Evolutionary conservation across 2,797 vertebrate genomes (phyloP), one percentile per base, ranked within the genome.

Genomic region (Lepilemur ruficaudatus): DNA sequence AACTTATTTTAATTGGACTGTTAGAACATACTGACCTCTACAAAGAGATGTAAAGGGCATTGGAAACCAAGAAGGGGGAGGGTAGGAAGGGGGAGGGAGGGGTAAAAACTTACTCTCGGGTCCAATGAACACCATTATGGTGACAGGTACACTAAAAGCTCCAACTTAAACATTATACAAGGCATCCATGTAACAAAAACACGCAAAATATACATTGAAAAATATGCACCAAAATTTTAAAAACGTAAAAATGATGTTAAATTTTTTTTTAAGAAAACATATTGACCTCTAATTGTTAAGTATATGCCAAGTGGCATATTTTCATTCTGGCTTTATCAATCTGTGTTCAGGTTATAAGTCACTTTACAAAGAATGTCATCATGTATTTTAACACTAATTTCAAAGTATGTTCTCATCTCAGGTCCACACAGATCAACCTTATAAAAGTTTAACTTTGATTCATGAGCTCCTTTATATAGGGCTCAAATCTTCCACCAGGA

Each of bases 391-490:
- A 65, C 30, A 41, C 17, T 38, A 4, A 83, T 89, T 81, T 95
- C 70, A 78, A 75, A 78, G 30, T 63, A 17, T 22, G 7, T 76
- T 75, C 57, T 91, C 38, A 79, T 59, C 69, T 22, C 59, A 3
- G 81, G 5, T 48, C 50, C 46, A 61, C 67, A 1, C 2, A 83
- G 86, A 92, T 94, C 63, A 69, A n/a, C 46, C 43, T 94, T 90
- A 70, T 65, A 50, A 85, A 88, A 70, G 50, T 89, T 97, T 93
- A 94, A 96, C 95, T 97, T 93, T 15, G 72, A 41, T 79, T 97
- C 95, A 90, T 73, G 93, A 94, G 61, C 92, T 97, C 28, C 82
- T 96, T 98, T 82, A 72, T 92, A 96, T n/a, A 83, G 61, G 72
- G 4, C 38, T 96, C 89, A 32, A 78, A 96, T 93, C 50, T 79